Evolutionary conservation across 2,113 vertebrate species (phyloP).

Genomic region (Pseudolaguvia tuberculata): DNA sequence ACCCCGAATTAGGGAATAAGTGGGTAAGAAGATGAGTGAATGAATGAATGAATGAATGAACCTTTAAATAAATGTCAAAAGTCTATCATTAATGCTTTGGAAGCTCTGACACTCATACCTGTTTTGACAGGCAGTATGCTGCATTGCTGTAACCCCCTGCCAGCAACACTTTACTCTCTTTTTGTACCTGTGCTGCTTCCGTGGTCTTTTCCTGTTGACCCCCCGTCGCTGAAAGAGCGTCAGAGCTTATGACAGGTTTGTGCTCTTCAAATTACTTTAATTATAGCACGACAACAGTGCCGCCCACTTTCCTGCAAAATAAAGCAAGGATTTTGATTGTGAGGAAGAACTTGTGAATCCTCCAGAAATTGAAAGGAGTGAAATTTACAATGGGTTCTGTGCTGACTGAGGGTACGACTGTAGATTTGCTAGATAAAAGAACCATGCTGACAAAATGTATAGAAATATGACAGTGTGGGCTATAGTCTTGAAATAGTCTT

Average conservation of each 20-base stretch:
- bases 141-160: background rate
- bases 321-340: slow-evolving; percentile 29
- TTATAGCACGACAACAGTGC: slow-evolving; percentile 33
- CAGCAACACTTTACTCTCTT: slow-evolving; percentile 4
- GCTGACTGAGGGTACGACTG: background rate
- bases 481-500: too few species aligned
- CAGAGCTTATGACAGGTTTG: too few species aligned
- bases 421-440: background rate
- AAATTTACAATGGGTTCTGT: slow-evolving; percentile 5
- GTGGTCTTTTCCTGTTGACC: slow-evolving; percentile 22
- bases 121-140: background rate
- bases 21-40: too few species aligned
- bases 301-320: slow-evolving; percentile 27
- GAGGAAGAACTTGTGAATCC: slow-evolving; percentile 37
- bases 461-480: background rate
- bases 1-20: too few species aligned
- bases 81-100: background rate
- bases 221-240: slow-evolving; percentile 36
- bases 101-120: background rate
- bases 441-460: background rate
- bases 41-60: slow-evolving; percentile 7
- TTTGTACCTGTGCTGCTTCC: slow-evolving; percentile 6
- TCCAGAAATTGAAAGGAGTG: slow-evolving; percentile 15
- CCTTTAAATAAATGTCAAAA: background rate
- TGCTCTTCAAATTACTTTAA: too few species aligned